Evolutionary conservation across 1,140 invertebrate species (phyloP).

Genomic region (Drosophila watanabei): DNA sequence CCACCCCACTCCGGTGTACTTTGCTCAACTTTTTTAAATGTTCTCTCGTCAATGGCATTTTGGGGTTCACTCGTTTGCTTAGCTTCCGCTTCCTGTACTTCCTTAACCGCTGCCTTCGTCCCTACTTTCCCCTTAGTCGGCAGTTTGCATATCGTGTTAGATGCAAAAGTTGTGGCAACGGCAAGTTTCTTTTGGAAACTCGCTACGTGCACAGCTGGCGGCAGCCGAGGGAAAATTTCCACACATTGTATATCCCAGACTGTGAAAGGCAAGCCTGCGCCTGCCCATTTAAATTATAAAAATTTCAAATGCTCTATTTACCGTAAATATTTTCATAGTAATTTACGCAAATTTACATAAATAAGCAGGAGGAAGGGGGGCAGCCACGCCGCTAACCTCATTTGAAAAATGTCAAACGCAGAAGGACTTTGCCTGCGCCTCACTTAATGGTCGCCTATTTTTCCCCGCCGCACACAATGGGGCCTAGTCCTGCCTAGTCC

Average conservation of each 20-base stretch:
- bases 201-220: conserved; percentile 63
- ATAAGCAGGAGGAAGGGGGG: conserved; percentile 50
- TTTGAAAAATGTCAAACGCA: conserved; percentile 82
- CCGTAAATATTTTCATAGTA: conserved; percentile 81
- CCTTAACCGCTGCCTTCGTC: conserved; percentile 4
- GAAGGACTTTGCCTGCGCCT: conserved; percentile 30
- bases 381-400: conserved; percentile 57
- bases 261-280: conserved; percentile 31
- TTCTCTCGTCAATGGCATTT: conserved; percentile 61
- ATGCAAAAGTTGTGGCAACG: conserved; percentile 63
- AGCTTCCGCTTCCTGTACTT: conserved; percentile 66
- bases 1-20: conserved; percentile 11
- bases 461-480: conserved; percentile 49
- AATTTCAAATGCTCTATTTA: conserved; percentile 81
- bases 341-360: conserved; percentile 82
- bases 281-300: conserved; percentile 69
- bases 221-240: conserved; percentile 28
- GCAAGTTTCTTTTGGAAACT: conserved; percentile 54
- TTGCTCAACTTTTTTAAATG: conserved; percentile 31
- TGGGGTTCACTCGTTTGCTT: conserved; percentile 47
- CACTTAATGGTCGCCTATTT: conserved; percentile 61
- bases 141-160: conserved; percentile 61
- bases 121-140: background rate
- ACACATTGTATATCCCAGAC: conserved; percentile 42
- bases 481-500: conserved; percentile 13